These are phyloP conservation scores for Orthosia gracilis DNA, from an alignment of 2,888 invertebrate species.

Conservation along the genomic window DNA sequence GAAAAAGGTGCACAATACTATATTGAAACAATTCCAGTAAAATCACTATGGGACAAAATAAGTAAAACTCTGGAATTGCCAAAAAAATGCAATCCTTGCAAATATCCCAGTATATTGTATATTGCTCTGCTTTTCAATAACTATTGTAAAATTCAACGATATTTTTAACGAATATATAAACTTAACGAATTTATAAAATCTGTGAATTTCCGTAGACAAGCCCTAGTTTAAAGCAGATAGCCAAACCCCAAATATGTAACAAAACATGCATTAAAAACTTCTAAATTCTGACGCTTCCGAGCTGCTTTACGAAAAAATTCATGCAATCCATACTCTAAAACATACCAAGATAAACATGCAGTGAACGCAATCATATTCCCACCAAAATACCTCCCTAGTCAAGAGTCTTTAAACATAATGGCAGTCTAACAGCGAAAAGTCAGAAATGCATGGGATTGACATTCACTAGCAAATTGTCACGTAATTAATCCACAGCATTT, in stretches of 20 bases:
- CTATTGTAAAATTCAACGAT: background rate
- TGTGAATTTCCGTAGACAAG: too few relatives aligned
- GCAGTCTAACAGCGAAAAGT: too few relatives aligned
- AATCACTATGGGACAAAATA: background rate
- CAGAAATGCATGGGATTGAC: background rate
- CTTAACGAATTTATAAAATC: too few relatives aligned
- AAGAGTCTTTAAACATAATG: background rate
- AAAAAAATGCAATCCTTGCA: background rate
- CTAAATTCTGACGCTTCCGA: background rate
- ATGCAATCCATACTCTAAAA: constrained; percentile 6
- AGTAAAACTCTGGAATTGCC: background rate
- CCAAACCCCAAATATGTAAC: too few relatives aligned
- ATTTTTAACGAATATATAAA: too few relatives aligned
- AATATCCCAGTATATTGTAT: too few relatives aligned
- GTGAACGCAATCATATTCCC: background rate
- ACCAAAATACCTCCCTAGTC: background rate
- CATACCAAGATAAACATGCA: constrained; percentile 33
- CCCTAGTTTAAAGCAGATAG: too few relatives aligned
- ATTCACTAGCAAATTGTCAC: background rate
- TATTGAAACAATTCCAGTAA: background rate
- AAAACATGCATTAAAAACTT: background rate
- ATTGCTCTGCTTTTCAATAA: background rate
- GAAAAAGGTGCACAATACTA: background rate
- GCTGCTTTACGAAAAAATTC: background rate
- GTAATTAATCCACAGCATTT: background rate